Percentiles rank a stretch among this genome's conserved stretches.
Evolutionary conservation across 2,113 vertebrate species (phyloP).

Genomic region (Madoqua kirkii): DNA sequence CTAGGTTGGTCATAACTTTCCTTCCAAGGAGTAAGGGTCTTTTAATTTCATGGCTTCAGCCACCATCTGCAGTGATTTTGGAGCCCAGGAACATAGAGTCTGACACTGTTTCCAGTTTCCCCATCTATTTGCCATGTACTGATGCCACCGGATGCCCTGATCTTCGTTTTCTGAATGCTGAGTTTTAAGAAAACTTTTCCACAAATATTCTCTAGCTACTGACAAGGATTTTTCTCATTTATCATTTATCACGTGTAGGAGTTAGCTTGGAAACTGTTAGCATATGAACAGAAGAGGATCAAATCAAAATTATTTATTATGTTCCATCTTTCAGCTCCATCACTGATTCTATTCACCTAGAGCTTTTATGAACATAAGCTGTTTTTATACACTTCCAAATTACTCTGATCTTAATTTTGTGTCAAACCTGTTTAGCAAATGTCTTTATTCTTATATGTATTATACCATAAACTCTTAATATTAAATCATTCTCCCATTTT

Average conservation of each 20-base stretch:
- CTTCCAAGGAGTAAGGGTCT: not conserved
- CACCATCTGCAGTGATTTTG: not conserved
- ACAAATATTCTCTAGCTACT: not conserved
- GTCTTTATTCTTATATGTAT: not conserved
- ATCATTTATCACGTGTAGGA: not conserved
- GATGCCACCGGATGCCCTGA: rapidly evolving
- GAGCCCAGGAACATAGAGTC: not conserved
- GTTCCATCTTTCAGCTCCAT: not conserved
- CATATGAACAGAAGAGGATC: not conserved
- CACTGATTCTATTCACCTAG: not conserved
- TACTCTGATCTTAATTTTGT: not conserved
- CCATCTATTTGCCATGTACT: not conserved
- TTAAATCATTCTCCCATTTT: not conserved
- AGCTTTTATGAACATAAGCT: not conserved
- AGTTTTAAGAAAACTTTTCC: not conserved
- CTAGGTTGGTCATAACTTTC: too few species aligned
- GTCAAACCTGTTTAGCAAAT: not conserved
- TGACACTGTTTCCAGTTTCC: not conserved
- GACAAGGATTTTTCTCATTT: not conserved
- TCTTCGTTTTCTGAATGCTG: not conserved
- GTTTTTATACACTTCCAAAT: not conserved
- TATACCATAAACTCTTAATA: not conserved
- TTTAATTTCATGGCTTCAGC: not conserved
- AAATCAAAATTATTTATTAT: not conserved
- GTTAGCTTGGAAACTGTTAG: not conserved